phyloP scores from a whole-genome alignment of 2,797 vertebrate genomes.

The Urophycis tenuis region DNA sequence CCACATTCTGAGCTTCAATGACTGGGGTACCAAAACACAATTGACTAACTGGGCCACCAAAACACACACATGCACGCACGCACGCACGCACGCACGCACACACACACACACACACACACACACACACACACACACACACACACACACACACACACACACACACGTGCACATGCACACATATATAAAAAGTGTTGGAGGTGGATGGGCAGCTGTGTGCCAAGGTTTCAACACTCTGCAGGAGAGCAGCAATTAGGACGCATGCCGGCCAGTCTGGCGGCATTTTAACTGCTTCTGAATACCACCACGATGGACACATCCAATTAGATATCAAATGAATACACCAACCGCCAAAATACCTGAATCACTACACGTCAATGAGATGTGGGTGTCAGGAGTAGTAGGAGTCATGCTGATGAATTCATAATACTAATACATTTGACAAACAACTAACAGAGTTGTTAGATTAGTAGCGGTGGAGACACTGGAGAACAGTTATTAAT shows the following conservation, averaged over 20 bases:
- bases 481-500: not conserved
- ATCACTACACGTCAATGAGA: not conserved
- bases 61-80: too few species aligned
- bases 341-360: not conserved
- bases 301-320: not conserved
- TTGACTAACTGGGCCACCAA: too few species aligned
- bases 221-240: conserved; percentile 51
- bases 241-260: conserved; percentile 46
- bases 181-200: too few species aligned
- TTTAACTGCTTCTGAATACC: not conserved
- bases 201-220: conserved; percentile 54
- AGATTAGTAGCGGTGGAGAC: not conserved
- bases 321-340: not conserved
- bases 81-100: too few species aligned
- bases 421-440: not conserved
- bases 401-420: not conserved
- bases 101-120: not conserved
- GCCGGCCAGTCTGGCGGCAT: conserved; percentile 21
- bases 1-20: conserved; percentile 24
- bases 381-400: not conserved
- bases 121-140: too few species aligned
- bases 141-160: conserved; percentile 5
- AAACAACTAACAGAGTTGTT: not conserved
- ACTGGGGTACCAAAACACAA: not conserved
- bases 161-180: not conserved